phyloP scores from a whole-genome alignment of 1,140 invertebrate genomes.

The Hyposmocoma kahamanoa region DNA sequence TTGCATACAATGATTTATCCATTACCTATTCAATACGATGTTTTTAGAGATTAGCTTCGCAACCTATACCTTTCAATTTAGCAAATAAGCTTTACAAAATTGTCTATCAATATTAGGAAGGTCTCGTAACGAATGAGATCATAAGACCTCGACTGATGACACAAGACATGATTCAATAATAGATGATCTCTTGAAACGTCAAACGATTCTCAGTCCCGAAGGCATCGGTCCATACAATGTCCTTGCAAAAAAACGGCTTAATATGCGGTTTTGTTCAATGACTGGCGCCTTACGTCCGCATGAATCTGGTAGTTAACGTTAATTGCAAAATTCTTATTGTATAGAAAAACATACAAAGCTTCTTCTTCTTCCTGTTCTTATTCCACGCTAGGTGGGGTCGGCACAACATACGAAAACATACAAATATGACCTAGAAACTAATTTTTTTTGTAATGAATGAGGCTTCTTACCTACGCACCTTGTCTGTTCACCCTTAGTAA shows the following conservation, averaged over 20 bases:
- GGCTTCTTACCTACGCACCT: no score
- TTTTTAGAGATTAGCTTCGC: background rate
- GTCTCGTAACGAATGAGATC: conserved; percentile 54
- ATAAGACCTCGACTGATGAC: conserved; percentile 54
- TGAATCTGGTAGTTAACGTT: background rate
- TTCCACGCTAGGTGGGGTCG: no score
- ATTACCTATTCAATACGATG: background rate
- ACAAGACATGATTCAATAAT: conserved; percentile 49
- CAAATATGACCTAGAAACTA: no score
- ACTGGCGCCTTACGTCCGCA: background rate
- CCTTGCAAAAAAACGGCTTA: background rate
- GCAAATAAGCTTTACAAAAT: background rate
- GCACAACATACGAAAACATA: no score
- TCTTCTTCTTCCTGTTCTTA: no score
- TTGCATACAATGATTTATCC: background rate
- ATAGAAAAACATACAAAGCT: no score
- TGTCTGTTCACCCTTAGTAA: no score
- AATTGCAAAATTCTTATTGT: no score
- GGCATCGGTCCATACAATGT: background rate
- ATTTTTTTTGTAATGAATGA: no score
- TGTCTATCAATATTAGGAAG: conserved; percentile 16
- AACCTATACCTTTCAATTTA: background rate
- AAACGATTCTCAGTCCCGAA: conserved; percentile 7
- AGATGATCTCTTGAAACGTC: conserved; percentile 9
- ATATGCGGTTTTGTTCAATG: background rate